These are phyloP conservation scores for Lytechinus pictus DNA, from an alignment of 35 echinoderm and acorn worm genomes.

Conservation along the genomic window DNA sequence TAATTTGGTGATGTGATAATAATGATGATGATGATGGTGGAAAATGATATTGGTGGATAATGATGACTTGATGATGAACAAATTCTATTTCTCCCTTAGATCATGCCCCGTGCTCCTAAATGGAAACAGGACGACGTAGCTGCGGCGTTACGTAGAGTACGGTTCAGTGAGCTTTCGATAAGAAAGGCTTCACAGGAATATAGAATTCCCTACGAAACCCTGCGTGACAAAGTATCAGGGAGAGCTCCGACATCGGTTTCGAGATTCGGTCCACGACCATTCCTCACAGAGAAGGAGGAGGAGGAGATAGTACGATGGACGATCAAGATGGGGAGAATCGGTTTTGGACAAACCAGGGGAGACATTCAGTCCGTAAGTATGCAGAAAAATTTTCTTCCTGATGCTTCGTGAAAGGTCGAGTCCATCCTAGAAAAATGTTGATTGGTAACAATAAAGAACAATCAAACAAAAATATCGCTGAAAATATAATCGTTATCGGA, in stretches of 20 bases:
- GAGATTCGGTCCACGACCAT: not conserved
- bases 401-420: not conserved
- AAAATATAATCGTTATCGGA: not conserved
- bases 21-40: too few species aligned
- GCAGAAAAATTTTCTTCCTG: not conserved
- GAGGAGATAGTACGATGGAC: not conserved
- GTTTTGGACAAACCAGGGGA: not conserved
- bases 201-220: not conserved
- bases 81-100: too few species aligned
- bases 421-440: too few species aligned
- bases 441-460: too few species aligned
- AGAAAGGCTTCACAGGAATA: not conserved
- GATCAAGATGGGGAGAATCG: not conserved
- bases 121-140: not conserved
- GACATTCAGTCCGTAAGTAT: not conserved
- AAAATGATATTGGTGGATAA: too few species aligned
- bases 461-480: not conserved
- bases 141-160: not conserved
- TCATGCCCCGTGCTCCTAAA: too few species aligned
- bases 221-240: not conserved
- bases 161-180: not conserved
- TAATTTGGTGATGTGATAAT: too few species aligned
- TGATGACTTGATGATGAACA: too few species aligned
- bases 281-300: not conserved
- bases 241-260: not conserved